Percentiles rank a stretch among this genome's conserved stretches.
Conservation (phyloP, 1,140 invertebrate genomes). For the Magallana ariakensis region DNA sequence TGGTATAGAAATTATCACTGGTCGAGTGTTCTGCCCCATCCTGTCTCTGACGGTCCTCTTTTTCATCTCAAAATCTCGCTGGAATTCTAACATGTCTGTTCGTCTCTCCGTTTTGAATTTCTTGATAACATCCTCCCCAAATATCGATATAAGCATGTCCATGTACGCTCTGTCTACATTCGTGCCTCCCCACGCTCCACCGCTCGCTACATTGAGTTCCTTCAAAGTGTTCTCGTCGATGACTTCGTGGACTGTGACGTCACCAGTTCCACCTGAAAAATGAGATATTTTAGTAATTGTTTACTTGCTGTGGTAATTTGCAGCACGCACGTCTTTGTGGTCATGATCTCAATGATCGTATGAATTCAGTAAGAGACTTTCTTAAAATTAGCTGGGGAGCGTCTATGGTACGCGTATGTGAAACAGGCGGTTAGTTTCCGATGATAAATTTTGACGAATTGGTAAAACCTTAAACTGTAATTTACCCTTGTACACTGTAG, state of each 20-base stretch:
- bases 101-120: constrained; percentile 44
- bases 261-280: constrained; percentile 57
- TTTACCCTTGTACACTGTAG: too few species aligned
- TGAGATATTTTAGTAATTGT: not conserved
- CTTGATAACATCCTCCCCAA: constrained; percentile 29
- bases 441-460: too few species aligned
- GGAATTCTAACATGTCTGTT: constrained; percentile 37
- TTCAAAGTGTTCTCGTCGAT: constrained; percentile 25
- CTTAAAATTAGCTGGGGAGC: too few species aligned
- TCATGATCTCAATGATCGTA: too few species aligned
- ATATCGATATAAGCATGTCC: constrained; percentile 35
- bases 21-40: not conserved
- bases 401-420: too few species aligned
- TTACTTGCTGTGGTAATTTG: too few species aligned
- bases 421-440: too few species aligned
- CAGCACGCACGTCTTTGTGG: too few species aligned
- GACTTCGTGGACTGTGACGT: constrained; percentile 59
- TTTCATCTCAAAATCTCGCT: constrained; percentile 40
- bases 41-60: constrained; percentile 22
- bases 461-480: too few species aligned
- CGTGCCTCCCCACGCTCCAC: constrained; percentile 58
- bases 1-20: not conserved
- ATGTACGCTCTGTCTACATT: constrained; percentile 53
- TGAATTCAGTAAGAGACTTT: too few species aligned
- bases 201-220: constrained; percentile 55